Evolutionary conservation across 2,888 invertebrate genomes (phyloP).

Genomic region (Labia minor): DNA sequence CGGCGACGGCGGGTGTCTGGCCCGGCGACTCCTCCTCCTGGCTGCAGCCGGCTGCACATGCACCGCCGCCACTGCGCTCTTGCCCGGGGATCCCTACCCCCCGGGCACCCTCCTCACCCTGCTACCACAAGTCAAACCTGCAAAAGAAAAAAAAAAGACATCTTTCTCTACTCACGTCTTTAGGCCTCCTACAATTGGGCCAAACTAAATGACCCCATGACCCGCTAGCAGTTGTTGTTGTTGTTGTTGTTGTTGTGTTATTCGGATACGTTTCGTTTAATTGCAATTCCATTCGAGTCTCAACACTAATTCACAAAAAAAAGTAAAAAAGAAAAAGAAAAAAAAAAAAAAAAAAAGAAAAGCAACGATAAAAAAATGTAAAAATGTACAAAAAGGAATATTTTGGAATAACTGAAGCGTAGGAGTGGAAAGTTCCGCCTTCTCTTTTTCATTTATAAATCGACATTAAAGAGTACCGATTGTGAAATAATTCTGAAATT

Average conservation of each 20-base stretch:
- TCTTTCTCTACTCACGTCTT: constrained; percentile 3
- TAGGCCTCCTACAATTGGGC: constrained; percentile 13
- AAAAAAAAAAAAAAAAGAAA: too few relatives aligned
- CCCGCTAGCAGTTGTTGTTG: neutral
- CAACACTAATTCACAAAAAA: too few relatives aligned
- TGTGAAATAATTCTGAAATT: too few relatives aligned
- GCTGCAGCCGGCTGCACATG: neutral
- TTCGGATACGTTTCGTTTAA: neutral
- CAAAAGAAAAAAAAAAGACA: neutral
- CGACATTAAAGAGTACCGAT: too few relatives aligned
- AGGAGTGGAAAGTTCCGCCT: too few relatives aligned
- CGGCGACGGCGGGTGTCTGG: neutral
- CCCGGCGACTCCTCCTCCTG: neutral
- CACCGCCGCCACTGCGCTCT: neutral
- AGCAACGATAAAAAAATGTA: too few relatives aligned
- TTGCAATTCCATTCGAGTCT: neutral
- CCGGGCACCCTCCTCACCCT: neutral
- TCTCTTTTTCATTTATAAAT: too few relatives aligned
- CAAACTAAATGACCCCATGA: constrained; percentile 13
- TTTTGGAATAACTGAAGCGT: too few relatives aligned
- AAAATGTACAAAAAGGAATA: too few relatives aligned
- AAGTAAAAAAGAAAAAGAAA: too few relatives aligned
- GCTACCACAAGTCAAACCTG: neutral
- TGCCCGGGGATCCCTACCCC: neutral
- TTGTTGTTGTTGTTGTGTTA: neutral